Percentiles rank a stretch among this genome's conserved stretches.
Evolutionary conservation across 2,888 invertebrate genomes (phyloP).

Genomic region (Nomada ruficornis): DNA sequence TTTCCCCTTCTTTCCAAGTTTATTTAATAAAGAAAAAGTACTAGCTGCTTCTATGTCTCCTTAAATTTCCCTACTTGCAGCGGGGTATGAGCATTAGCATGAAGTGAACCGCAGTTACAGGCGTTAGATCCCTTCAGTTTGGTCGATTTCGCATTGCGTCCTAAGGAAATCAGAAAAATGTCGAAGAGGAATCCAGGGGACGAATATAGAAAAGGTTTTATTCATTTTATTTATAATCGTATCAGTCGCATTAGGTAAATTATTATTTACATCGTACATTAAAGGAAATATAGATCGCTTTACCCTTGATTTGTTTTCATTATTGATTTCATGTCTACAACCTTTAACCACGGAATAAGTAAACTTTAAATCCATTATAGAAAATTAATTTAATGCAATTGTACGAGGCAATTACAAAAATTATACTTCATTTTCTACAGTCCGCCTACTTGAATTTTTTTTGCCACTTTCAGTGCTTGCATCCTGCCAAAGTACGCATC

Average conservation of each 20-base stretch:
- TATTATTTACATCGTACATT: slow-evolving; percentile 89
- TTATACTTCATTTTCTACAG: slow-evolving; percentile 21
- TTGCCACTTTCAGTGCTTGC: slow-evolving; percentile 37
- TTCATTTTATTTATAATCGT: slow-evolving; percentile 82
- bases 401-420: neutral
- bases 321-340: slow-evolving; percentile 51
- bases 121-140: slow-evolving; percentile 70
- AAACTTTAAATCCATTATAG: slow-evolving; percentile 23
- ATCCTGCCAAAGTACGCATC: slow-evolving; percentile 51
- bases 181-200: slow-evolving; percentile 77
- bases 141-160: slow-evolving; percentile 61
- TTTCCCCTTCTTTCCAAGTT: neutral
- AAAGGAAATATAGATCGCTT: slow-evolving; percentile 86
- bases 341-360: slow-evolving; percentile 12
- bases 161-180: slow-evolving; percentile 70
- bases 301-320: slow-evolving; percentile 85
- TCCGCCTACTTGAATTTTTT: slow-evolving; percentile 35
- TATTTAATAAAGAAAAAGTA: neutral
- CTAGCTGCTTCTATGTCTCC: neutral
- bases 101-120: slow-evolving; percentile 64
- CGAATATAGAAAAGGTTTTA: slow-evolving; percentile 83
- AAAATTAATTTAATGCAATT: neutral
- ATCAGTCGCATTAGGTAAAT: slow-evolving; percentile 96
- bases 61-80: slow-evolving; percentile 37
- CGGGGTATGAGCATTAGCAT: slow-evolving; percentile 7